Evolutionary conservation across 1,140 invertebrate species (phyloP), one percentile per base, ranked within the genome.

Genomic region (Dendroctonus valens): DNA sequence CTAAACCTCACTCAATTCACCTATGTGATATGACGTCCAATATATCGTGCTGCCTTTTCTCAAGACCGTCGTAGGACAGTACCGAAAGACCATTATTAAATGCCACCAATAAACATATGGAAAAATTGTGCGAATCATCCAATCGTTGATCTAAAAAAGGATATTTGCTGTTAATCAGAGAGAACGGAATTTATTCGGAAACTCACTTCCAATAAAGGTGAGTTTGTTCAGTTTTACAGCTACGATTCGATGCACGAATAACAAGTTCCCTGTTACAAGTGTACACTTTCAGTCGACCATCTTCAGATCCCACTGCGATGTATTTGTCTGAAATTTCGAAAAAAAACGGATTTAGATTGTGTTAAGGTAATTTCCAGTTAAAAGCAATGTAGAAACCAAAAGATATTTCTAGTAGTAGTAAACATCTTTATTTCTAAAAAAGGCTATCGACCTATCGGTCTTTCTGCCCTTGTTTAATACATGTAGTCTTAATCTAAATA

Each of bases 281-380:
- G 59, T 67, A 76, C 12, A 77, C 67, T 62, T 65, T 71, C 37
- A 77, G 49, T 69, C 72, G 67, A 3, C 75, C 75, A 70, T 76
- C 74, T 67, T 75, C 73, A 12, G 73, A 73, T 37, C 75, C 75
- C 8, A 76, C 64, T 38, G 74, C 74, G 46, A 77, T 73, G 61
- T 68, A 73, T 7, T 70, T 40, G 41, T 69, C 72, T 74, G 57
- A 41, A 71, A 69, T 15, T 2, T n/a, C 6, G 7, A 26, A 26
- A 26, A 26, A 26, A 26, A 26, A 26, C n/a, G n/a, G n/a, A n/a
- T 26, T 26, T 26, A 26, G 26, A 26, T 3, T 26, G 3, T 26
- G 26, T 26, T 26, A 26, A 26, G 1, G 26, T 26, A 26, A 26
- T 1, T 26, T 26, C 26, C 26, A 26, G 26, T 26, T 26, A 26